Evolutionary conservation across 2,797 vertebrate genomes (phyloP), one percentile per base, ranked within the genome.

Genomic region (Chlorospingus semifuscus): DNA sequence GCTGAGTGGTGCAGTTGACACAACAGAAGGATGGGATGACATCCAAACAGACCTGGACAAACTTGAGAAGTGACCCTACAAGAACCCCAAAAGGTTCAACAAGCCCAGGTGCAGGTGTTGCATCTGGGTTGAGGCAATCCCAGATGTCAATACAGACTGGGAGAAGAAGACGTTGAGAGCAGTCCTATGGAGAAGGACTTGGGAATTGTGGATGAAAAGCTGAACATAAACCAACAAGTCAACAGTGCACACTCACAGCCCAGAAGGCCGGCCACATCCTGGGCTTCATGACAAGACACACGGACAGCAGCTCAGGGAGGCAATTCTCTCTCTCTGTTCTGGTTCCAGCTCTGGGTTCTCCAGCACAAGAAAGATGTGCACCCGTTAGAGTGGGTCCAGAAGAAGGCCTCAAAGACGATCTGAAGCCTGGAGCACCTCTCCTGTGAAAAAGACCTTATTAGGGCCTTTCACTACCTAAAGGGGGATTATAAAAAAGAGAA

Each of bases 241-340:
- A 53, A 12, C 6, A 23, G 4, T 32, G 10, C 8, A 34, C 2
- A 19, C 2, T 66, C 21, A 53, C 4, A 22, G 26, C 10, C 8
- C 30, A 53, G 39, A 46, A 46, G 17, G 14, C 4, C 0, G 0
- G 22, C 8, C 24, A 26, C 16, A 39, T 44, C 29, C 60, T 53
- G 17, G 30, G 2, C 30, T 36, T 32, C 34, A 14, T 11, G 12
- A 49, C 41, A 41, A 49, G 19, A 29, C 39, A 36, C 21, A 22
- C 0, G 1, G 14, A 30, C 17, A 41, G 26, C 18, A 42, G 3
- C 5, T 60, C 47, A 29, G 11, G 30, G 15, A 47, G 7, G 8
- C 13, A 22, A 53, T 27, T 9, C 18, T 41, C 21, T 44, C 12
- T 68, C 15, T 55, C 12, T 41, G 9, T 6, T 60, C 34, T 61